A percentile compares a stretch with the other conserved stretches of the same genome.
phyloP scores from a whole-genome alignment of 2,888 invertebrate genomes.

The Ennomos quercinarius region DNA sequence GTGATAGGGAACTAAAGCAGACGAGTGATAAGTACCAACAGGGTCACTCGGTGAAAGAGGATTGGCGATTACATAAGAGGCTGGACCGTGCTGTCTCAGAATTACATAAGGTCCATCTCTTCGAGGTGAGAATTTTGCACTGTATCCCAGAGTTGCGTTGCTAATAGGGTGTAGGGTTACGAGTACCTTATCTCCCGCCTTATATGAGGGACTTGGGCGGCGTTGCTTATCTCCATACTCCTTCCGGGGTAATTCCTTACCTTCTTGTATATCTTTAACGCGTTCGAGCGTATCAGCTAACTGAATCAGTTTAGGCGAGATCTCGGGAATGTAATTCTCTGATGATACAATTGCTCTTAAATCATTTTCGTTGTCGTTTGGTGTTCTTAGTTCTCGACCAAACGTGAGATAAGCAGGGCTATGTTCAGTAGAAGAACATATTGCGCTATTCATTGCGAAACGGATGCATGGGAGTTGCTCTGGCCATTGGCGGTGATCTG shows the following conservation, averaged over 20 bases:
- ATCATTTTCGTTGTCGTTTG: conserved; percentile 14
- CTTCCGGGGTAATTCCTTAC: neutral
- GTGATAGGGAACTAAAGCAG: no score
- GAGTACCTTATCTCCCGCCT: conserved; percentile 22
- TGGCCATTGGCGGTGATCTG: conserved; percentile 26
- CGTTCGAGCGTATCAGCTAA: neutral
- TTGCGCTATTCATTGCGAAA: conserved; percentile 34
- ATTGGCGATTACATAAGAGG: no score
- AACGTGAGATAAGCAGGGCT: conserved; percentile 33
- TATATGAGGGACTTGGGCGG: conserved; percentile 8
- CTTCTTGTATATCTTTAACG: neutral
- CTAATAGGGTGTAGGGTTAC: conserved; percentile 9
- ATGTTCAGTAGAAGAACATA: neutral
- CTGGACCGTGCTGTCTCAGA: no score
- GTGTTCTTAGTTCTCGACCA: conserved; percentile 26
- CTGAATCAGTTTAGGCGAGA: conserved; percentile 13
- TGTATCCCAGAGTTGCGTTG: conserved; percentile 1
- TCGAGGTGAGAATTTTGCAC: conserved; percentile 16
- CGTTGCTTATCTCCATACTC: neutral
- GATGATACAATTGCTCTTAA: neutral
- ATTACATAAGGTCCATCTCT: conserved; percentile 27
- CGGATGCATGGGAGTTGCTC: conserved; percentile 20
- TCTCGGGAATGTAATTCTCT: conserved; percentile 26
- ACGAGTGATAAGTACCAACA: no score
- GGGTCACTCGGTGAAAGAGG: no score